Evolutionary conservation across 1,140 invertebrate species (phyloP).

Genomic region (Vanessa tameamea): DNA sequence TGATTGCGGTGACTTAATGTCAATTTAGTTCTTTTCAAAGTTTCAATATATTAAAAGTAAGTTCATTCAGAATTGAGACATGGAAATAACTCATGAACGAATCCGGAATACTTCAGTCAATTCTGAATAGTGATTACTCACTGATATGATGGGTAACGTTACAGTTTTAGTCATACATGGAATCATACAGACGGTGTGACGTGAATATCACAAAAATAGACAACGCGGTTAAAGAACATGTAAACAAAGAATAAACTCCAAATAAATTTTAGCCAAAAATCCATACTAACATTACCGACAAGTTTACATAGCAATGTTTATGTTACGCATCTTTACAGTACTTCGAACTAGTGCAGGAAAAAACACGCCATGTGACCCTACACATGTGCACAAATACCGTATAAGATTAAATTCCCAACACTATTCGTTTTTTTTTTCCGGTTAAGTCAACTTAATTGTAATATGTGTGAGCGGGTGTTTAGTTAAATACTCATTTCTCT

Average conservation of each 20-base stretch:
- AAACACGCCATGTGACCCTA: neutral
- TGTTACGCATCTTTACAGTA: neutral
- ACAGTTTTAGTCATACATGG: conserved; percentile 66
- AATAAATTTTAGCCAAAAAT: neutral
- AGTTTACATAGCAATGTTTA: conserved; percentile 1
- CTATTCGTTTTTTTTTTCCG: too few relatives aligned
- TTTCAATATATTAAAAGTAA: too few relatives aligned
- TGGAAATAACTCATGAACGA: neutral
- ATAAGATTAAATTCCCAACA: neutral
- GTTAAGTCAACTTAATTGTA: too few relatives aligned
- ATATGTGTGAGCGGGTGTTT: too few relatives aligned
- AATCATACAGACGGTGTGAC: conserved; percentile 68
- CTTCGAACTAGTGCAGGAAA: neutral
- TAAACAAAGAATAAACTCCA: conserved; percentile 47
- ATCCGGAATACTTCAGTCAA: neutral
- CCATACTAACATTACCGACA: neutral
- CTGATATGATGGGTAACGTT: conserved; percentile 47
- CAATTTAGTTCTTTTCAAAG: too few relatives aligned
- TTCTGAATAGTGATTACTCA: conserved; percentile 52
- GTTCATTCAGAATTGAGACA: neutral
- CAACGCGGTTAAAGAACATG: conserved; percentile 29
- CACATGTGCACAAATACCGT: neutral
- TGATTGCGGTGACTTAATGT: too few relatives aligned
- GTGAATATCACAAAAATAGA: conserved; percentile 64
- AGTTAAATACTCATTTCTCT: too few relatives aligned